Base-by-base conservation (phyloP, 2,888 invertebrate species). In the Anthrax anthrax region DNA sequence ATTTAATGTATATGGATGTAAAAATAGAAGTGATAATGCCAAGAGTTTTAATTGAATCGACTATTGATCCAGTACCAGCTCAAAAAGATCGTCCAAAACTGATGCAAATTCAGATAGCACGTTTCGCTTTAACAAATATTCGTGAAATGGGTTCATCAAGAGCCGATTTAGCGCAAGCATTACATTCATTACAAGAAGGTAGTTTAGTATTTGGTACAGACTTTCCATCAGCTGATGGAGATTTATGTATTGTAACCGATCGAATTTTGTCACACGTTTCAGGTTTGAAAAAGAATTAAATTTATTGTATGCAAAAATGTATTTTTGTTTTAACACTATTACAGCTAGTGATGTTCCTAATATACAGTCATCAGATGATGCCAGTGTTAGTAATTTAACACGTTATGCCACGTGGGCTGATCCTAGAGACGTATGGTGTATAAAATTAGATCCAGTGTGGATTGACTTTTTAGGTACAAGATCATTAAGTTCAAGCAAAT, bases 1-100 rank as follows among this genome's bases (percentile, higher is more conserved):
- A 60, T 55, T 55, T 65, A 1, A 65, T 69, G 64, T 87, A 87
- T 59, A 78, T 89, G 61, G 92, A 92, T 64, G 81, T 92, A 39
- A 80, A 88, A 62, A 72, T 92, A 49, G 94, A 96, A 72, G 84
- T 91, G 40, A 85, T 97, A 57, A 85, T 95, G 81, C 94, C 95
- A 19, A 83, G 87, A 72, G 58, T 68, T 49, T 56, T 69, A 19
- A 62, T 69, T 52, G 90, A 91, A 67, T 82, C 84, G 27, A 77
- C 78, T 29, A 64, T 76, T 10, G 84, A 86, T 54, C 81, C 83
- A 58, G 13, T 36, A 16, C 77, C 83, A 4, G 82, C 79, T 44
- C 91, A 87, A 67, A 77, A 83, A 50, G 92, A 94, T 65, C 73
- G 92, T 19, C 96, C 95, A 0, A 84, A 83, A 58, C 82, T 86